Conservation (phyloP, 2,113 vertebrate genomes). For the Hemibagrus wyckioides region DNA sequence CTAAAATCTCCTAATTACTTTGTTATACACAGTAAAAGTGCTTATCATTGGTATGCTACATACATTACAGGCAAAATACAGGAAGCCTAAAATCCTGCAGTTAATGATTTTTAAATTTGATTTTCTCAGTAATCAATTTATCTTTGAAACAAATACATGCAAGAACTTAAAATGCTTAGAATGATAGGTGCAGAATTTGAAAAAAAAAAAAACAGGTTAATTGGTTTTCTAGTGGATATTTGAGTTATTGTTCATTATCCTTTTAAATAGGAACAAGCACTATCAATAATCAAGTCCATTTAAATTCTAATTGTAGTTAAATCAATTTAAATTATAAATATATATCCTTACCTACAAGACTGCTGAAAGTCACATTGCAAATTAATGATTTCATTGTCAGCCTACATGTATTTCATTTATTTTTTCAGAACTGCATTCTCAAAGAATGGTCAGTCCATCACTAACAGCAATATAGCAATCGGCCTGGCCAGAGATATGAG, state of each 20-base stretch:
- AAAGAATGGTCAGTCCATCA: conserved; percentile 52
- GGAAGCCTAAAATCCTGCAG: too few relatives aligned
- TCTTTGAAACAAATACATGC: too few relatives aligned
- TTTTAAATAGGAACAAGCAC: background rate
- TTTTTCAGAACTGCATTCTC: conserved; percentile 47
- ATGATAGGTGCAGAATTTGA: too few relatives aligned
- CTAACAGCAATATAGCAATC: conserved; percentile 44
- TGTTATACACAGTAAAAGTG: too few relatives aligned
- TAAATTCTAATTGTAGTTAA: background rate
- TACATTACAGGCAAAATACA: too few relatives aligned
- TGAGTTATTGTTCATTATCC: background rate
- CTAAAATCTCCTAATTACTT: too few relatives aligned
- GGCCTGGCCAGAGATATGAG: conserved; percentile 51
- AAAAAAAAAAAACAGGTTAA: too few relatives aligned
- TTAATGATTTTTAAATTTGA: too few relatives aligned
- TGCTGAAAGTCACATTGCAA: background rate
- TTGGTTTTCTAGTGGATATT: background rate
- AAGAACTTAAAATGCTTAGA: too few relatives aligned
- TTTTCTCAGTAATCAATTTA: too few relatives aligned
- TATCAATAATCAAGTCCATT: background rate
- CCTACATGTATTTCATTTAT: background rate
- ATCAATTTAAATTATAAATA: background rate
- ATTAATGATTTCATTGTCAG: background rate
- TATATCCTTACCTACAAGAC: background rate
- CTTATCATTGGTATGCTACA: too few relatives aligned